Conservation (phyloP, 2,113 vertebrate genomes). For the Reinhardtius hippoglossoides region DNA sequence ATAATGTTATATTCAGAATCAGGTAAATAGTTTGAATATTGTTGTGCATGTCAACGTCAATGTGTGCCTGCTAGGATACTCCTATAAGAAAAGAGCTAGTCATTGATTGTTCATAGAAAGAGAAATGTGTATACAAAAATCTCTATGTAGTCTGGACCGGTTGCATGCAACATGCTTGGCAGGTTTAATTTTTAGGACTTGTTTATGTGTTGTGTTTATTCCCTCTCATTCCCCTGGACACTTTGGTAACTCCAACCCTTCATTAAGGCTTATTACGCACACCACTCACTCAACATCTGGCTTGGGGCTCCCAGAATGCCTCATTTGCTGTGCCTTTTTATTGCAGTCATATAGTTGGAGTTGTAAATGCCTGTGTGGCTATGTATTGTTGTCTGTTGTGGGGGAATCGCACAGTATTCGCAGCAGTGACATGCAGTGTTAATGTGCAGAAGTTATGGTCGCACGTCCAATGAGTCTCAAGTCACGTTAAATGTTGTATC, state of each 20-base stretch:
- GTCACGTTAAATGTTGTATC: conserved; percentile 11
- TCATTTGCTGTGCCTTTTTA: conserved; percentile 84
- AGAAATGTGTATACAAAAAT: not conserved
- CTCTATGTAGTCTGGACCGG: conserved; percentile 1
- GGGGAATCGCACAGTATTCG: conserved; percentile 46
- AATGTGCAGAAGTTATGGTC: conserved; percentile 43
- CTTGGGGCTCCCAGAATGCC: conserved; percentile 77
- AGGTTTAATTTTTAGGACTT: conserved; percentile 78
- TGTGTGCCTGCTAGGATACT: conserved; percentile 14
- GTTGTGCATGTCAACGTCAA: not conserved
- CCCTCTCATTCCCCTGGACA: conserved; percentile 75
- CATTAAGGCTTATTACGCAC: conserved; percentile 81
- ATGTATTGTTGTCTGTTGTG: conserved; percentile 77
- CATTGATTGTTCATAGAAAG: not conserved
- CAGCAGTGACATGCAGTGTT: conserved; percentile 45
- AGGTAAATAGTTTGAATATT: no score
- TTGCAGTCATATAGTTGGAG: conserved; percentile 83
- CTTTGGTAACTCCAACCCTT: conserved; percentile 80
- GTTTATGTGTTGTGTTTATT: conserved; percentile 85
- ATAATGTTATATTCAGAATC: no score
- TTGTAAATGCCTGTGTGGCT: conserved; percentile 84
- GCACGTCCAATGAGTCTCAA: conserved; percentile 27
- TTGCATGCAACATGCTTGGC: conserved; percentile 56
- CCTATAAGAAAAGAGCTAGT: conserved; percentile 2
- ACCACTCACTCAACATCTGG: conserved; percentile 82